Conservation (phyloP, 2,113 vertebrate species). For the Petaurus breviceps region DNA sequence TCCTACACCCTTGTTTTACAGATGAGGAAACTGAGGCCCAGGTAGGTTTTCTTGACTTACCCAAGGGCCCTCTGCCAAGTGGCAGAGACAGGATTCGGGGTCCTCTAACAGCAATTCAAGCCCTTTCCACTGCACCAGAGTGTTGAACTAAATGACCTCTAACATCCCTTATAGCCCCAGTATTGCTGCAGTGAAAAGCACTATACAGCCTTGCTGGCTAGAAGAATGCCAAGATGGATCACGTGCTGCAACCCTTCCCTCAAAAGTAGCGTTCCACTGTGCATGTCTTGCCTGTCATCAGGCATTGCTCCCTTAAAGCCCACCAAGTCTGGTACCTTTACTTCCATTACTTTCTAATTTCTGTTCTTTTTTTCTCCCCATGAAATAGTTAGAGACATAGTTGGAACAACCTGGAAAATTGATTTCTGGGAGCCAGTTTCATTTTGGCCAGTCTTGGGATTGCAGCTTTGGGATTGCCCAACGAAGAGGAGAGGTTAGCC, state of each 20-base stretch:
- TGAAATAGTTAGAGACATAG: conserved; percentile 14
- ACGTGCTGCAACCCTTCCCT: conserved; percentile 13
- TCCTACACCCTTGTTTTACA: not conserved
- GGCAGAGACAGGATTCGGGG: not conserved
- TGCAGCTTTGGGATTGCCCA: conserved; percentile 23
- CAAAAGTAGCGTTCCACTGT: not conserved
- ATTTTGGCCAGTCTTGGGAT: not conserved
- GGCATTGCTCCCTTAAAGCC: not conserved
- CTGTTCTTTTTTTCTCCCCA: conserved; percentile 9
- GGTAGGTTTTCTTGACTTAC: not conserved
- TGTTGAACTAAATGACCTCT: not conserved
- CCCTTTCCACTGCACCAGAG: not conserved
- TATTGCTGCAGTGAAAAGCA: not conserved
- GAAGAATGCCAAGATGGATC: not conserved
- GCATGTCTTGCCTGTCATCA: not conserved
- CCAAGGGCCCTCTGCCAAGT: not conserved
- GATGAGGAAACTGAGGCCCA: not conserved
- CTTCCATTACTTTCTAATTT: conserved; percentile 20
- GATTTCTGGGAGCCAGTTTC: conserved; percentile 5
- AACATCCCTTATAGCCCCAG: not conserved
- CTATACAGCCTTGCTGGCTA: not conserved
- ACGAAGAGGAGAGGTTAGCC: not conserved
- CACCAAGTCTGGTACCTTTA: not conserved
- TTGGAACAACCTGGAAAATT: conserved; percentile 39
- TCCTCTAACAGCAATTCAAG: not conserved